A percentile compares a stretch with the other conserved stretches of the same genome.
These are phyloP conservation scores for Nematostella vectensis DNA, from an alignment of 92 coral and sea anemone species.

Conservation along the genomic window DNA sequence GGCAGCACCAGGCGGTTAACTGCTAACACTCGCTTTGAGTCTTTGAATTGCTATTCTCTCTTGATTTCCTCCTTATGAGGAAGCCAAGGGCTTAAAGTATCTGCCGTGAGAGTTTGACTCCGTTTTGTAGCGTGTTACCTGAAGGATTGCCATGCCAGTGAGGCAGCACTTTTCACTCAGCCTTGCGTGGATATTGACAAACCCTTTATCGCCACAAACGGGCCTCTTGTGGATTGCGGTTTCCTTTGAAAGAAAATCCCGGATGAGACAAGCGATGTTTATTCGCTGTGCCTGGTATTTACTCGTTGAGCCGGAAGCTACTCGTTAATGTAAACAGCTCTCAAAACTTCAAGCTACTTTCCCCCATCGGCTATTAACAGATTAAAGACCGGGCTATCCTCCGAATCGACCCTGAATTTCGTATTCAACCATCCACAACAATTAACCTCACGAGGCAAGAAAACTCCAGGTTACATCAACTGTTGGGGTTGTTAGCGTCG, in stretches of 20 bases:
- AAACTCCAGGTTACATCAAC: no score
- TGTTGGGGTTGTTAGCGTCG: no score
- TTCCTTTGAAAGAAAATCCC: constrained; percentile 56
- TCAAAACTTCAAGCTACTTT: neutral
- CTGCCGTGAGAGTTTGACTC: neutral
- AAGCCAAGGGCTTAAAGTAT: neutral
- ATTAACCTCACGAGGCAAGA: no score
- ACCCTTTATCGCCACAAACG: constrained; percentile 26
- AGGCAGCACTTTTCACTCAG: constrained; percentile 21
- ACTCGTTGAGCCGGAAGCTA: constrained; percentile 41
- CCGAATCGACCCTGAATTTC: no score
- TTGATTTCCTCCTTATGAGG: neutral
- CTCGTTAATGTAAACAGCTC: constrained; percentile 39
- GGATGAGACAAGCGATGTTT: constrained; percentile 50
- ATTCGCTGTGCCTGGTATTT: constrained; percentile 46
- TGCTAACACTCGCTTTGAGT: neutral
- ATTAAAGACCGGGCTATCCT: constrained; percentile 5
- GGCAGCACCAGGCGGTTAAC: neutral
- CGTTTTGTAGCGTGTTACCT: constrained; percentile 15
- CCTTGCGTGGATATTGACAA: constrained; percentile 32
- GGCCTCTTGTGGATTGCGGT: constrained; percentile 67
- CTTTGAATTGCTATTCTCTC: neutral
- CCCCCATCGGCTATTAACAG: constrained; percentile 13
- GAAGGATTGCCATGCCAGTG: constrained; percentile 60
- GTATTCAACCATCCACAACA: no score